Evolutionary conservation across 1,140 invertebrate species (phyloP), one percentile per base, ranked within the genome.

Genomic region (Drosophila sulfurigaster): DNA sequence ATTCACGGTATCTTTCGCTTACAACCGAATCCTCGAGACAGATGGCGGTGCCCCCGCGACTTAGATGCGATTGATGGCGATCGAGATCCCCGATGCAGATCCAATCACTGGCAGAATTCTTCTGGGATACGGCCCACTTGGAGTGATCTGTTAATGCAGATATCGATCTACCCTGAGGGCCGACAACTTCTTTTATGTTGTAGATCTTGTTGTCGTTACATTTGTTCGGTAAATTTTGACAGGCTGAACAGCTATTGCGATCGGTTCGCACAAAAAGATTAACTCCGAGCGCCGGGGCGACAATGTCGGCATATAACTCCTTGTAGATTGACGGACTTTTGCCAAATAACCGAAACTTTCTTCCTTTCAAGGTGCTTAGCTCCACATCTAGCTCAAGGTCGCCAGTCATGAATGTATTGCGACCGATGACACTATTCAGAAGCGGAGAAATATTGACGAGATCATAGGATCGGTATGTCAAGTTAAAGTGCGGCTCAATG

Each of bases 111-210:
- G n/a, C 41, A 43, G 32, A 56, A 56, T 6, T 38, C 30, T 15
- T 32, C 52, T 10, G 2, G 52, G 52, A 38, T 2, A 56, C 52
- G 10, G 52, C 52, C 52, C 52, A 56, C 13, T 56, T 56, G 13
- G 52, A 38, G 0, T 16, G 30, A 20, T 56, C 52, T 7, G 28
- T 0, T 7, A 8, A 8, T 35, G 30, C 8, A 52, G 25, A 13
- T 15, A 13, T 54, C 6, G 6, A 32, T 35, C 11, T 10, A 41
- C 8, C 38, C 0, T 52, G n/a, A 5, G 52, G 52, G 1, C 10
- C 10, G n/a, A 15, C 7, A 10, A 38, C 2, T 3, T 38, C 13
- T 0, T 20, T 11, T 0, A 56, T 15, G 8, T 56, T 56, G 15
- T 16, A 38, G 30, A 56, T 30, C 7, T 56, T 15, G 32, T 30